These are phyloP conservation scores for Callionymus lyra DNA, from an alignment of 2,113 vertebrate genomes.

Conservation along the genomic window DNA sequence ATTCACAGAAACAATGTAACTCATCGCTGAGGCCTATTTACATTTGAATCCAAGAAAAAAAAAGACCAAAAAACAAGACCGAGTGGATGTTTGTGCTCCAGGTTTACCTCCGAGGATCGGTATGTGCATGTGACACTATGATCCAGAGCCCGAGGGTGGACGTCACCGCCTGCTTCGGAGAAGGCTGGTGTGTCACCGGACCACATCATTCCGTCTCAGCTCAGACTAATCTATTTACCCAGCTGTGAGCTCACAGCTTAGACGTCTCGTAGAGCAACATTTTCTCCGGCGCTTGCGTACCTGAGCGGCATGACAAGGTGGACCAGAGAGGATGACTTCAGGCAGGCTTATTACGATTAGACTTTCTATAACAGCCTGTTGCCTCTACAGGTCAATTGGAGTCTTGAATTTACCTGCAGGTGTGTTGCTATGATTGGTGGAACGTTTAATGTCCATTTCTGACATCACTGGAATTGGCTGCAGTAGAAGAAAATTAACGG, in stretches of 20 bases:
- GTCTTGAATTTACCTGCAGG: too few relatives aligned
- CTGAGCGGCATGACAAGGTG: constrained; percentile 31
- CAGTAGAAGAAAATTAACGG: too few relatives aligned
- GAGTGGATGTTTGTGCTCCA: constrained; percentile 1
- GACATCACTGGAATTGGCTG: too few relatives aligned
- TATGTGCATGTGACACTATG: constrained; percentile 28
- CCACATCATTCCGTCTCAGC: constrained; percentile 55
- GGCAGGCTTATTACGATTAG: constrained; percentile 32
- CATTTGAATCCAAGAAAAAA: too few relatives aligned
- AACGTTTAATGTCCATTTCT: too few relatives aligned
- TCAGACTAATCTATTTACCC: constrained; percentile 55
- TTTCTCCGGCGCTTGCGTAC: constrained; percentile 37
- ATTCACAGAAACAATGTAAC: too few relatives aligned
- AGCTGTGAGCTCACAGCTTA: constrained; percentile 41
- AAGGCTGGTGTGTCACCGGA: constrained; percentile 33
- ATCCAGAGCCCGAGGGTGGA: constrained; percentile 5
- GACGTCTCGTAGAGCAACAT: constrained; percentile 23
- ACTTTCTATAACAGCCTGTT: constrained; percentile 1
- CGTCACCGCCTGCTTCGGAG: constrained; percentile 6
- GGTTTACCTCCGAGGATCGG: constrained; percentile 7
- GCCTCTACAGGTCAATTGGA: too few relatives aligned
- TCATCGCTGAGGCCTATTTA: too few relatives aligned
- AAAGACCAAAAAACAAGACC: background rate
- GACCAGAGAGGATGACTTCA: too few relatives aligned
- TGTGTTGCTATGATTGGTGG: too few relatives aligned